Percentiles rank a stretch among this genome's conserved stretches.
Conservation (phyloP, 2,888 invertebrate species). For the Apodemia zela region DNA sequence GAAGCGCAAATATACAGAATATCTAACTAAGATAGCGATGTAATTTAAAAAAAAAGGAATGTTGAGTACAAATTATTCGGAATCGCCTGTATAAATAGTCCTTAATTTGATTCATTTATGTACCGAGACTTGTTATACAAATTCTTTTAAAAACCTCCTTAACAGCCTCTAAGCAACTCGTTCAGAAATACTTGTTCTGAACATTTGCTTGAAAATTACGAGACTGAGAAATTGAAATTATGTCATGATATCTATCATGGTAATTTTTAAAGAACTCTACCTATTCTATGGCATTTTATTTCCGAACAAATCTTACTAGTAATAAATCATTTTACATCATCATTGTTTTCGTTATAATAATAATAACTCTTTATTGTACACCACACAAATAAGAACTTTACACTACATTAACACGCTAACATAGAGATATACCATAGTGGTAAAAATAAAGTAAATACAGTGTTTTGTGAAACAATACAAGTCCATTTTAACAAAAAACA, state of each 20-base stretch:
- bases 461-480: too few relatives aligned
- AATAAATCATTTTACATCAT: too few relatives aligned
- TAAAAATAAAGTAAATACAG: too few relatives aligned
- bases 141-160: background rate
- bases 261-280: too few relatives aligned
- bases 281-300: too few relatives aligned
- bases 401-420: too few relatives aligned
- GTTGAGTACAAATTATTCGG: background rate
- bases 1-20: background rate
- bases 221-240: background rate
- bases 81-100: slow-evolving; percentile 10
- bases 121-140: slow-evolving; percentile 17
- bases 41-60: background rate
- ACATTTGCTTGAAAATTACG: background rate
- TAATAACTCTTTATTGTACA: too few relatives aligned
- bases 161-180: background rate
- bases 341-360: too few relatives aligned
- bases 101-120: slow-evolving; percentile 24
- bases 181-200: background rate
- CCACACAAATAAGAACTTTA: too few relatives aligned
- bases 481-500: too few relatives aligned
- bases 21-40: background rate
- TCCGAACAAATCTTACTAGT: too few relatives aligned
- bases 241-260: background rate
- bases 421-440: too few relatives aligned